Evolutionary conservation across 1,140 invertebrate genomes (phyloP), one percentile per base, ranked within the genome.

Genomic region (Lucilia sericata): DNA sequence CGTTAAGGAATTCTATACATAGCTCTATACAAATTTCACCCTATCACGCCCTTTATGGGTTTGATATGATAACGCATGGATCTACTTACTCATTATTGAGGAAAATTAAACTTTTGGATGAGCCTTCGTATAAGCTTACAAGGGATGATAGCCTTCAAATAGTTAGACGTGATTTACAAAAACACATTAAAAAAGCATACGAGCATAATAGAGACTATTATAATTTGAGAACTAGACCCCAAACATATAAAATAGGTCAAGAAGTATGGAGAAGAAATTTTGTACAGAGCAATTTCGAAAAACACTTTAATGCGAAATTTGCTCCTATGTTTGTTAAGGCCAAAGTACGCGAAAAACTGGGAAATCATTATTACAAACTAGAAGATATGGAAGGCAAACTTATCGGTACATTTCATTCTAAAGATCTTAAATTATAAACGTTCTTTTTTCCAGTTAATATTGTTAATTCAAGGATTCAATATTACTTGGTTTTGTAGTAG

Each of bases 1-100:
- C 83, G 12, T 42, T 85, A 21, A 49, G 83, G 17, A 74, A 34
- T 36, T 49, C 83, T 7, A 2, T 51, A 8, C 82, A 83, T 81
- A n/a, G 10, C 8, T 3, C 49, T 36, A 70, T 70, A 7, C n/a
- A 70, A 70, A 70, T 21, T 19, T 70, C 65, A 14, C 65, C 65
- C n/a, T 70, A 70, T 21, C 65, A 70, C 65, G 65, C 21, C n/a
- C n/a, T 70, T 10, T 70, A 19, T 19, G 65, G 65, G 21, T 19
- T 70, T 7, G 65, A 70, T n/a, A 70, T 70, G 65, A 21, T 70
- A 19, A 70, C 65, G 0, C 65, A 70, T 70, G 65, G 65, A 8
- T n/a, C 14, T 8, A n/a, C n/a, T n/a, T 70, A 70, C 21, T 8
- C 7, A n/a, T 7, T 70, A 19, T 70, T 70, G 65, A 70, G 21